Evolutionary conservation across 2,888 invertebrate species (phyloP).

Genomic region (Leucophenga montana): DNA sequence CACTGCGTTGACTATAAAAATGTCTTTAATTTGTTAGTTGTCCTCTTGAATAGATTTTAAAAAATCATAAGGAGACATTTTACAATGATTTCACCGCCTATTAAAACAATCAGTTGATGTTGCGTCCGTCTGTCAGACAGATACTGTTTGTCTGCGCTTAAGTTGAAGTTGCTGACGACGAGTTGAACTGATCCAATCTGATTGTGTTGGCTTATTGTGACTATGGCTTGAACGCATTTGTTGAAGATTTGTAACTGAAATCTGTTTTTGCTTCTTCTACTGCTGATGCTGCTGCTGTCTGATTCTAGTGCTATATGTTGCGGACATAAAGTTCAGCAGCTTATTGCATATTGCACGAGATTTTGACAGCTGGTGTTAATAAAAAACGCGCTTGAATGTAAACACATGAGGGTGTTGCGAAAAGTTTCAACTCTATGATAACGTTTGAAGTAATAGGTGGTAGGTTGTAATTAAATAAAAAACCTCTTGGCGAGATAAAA

Average conservation of each 20-base stretch:
- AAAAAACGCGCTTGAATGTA: slow-evolving; percentile 42
- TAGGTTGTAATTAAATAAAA: too few species aligned
- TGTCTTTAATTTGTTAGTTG: slow-evolving; percentile 64
- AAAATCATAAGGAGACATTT: slow-evolving; percentile 56
- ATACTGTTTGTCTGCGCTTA: not conserved
- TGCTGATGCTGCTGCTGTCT: slow-evolving; percentile 42
- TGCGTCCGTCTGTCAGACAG: not conserved
- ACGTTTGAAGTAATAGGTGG: too few species aligned
- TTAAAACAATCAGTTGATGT: slow-evolving; percentile 51
- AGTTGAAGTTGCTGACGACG: not conserved
- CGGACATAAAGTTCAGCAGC: slow-evolving; percentile 55
- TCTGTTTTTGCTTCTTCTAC: slow-evolving; percentile 28
- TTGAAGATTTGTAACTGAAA: slow-evolving; percentile 35
- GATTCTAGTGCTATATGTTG: slow-evolving; percentile 17
- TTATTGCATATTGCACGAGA: slow-evolving; percentile 62
- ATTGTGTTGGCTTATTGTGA: slow-evolving; percentile 4
- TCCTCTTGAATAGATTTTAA: slow-evolving; percentile 57
- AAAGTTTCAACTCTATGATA: too few species aligned
- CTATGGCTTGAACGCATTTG: slow-evolving; percentile 56
- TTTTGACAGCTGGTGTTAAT: slow-evolving; percentile 67
- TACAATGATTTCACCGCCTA: slow-evolving; percentile 32
- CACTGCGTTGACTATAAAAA: slow-evolving; percentile 49
- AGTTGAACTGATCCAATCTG: not conserved
- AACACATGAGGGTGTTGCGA: too few species aligned
- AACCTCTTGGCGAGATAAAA: too few species aligned